phyloP scores from a whole-genome alignment of 1,140 invertebrate genomes.

The Sweltsa coloradensis region DNA sequence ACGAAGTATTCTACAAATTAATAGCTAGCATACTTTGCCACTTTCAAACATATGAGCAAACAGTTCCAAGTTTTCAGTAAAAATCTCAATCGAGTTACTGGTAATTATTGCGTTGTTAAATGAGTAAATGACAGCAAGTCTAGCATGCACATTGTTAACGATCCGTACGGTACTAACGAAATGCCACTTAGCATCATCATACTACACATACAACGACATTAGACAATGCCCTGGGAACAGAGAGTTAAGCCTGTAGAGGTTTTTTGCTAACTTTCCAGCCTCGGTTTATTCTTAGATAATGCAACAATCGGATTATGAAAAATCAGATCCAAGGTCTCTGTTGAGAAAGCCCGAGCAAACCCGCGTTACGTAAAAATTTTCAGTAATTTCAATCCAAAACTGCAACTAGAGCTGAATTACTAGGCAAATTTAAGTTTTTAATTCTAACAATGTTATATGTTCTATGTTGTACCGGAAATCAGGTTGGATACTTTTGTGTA shows the following conservation, averaged over 20 bases:
- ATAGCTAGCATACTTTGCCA: not conserved
- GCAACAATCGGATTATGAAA: slow-evolving; percentile 5
- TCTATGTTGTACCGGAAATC: no score
- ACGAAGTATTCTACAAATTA: not conserved
- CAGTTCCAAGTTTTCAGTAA: not conserved
- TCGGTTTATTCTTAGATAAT: slow-evolving; percentile 11
- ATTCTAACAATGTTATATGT: no score
- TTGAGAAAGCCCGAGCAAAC: no score
- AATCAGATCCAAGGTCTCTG: slow-evolving; percentile 2
- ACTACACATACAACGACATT: no score
- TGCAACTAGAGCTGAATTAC: no score
- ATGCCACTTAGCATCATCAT: no score
- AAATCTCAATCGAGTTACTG: not conserved
- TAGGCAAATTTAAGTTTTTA: no score
- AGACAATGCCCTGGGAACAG: slow-evolving; percentile 15
- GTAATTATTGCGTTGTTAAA: not conserved
- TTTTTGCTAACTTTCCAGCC: slow-evolving; percentile 19
- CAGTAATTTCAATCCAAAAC: no score
- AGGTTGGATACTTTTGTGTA: no score
- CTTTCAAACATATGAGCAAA: not conserved
- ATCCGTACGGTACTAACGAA: slow-evolving; percentile 1
- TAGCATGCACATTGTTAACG: slow-evolving; percentile 11
- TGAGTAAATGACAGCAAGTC: slow-evolving; percentile 3
- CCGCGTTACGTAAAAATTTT: no score
- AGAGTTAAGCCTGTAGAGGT: slow-evolving; percentile 1